These are phyloP conservation scores for Sinopyrophorus schimmeli DNA, from an alignment of 2,888 invertebrate genomes.

Conservation along the genomic window DNA sequence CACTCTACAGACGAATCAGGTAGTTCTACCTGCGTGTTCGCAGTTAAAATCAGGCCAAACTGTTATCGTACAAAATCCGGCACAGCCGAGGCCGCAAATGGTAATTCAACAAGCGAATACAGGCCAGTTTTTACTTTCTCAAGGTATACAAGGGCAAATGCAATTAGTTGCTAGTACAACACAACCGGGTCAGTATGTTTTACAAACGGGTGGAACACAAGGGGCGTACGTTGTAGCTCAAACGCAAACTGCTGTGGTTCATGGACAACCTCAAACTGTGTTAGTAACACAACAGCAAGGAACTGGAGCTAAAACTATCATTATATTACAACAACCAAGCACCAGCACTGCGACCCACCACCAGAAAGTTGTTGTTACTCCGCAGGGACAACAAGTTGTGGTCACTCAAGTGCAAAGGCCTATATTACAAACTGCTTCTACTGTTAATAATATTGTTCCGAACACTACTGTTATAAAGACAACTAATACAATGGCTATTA, in stretches of 20 bases:
- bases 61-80: slow-evolving; percentile 52
- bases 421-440: slow-evolving; percentile 55
- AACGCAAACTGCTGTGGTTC: slow-evolving; percentile 63
- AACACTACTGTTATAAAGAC: slow-evolving; percentile 46
- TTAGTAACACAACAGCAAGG: slow-evolving; percentile 69
- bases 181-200: slow-evolving; percentile 58
- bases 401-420: slow-evolving; percentile 65
- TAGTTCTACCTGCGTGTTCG: slow-evolving; percentile 45
- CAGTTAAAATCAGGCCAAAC: slow-evolving; percentile 52
- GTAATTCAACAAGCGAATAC: slow-evolving; percentile 50
- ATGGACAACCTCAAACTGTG: slow-evolving; percentile 66
- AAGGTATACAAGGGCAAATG: slow-evolving; percentile 51
- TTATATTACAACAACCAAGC: slow-evolving; percentile 64
- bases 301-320: slow-evolving; percentile 69
- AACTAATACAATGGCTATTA: slow-evolving; percentile 38
- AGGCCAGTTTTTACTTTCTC: slow-evolving; percentile 51
- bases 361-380: slow-evolving; percentile 66
- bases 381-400: slow-evolving; percentile 68
- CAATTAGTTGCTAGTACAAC: slow-evolving; percentile 55
- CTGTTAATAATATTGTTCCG: slow-evolving; percentile 56
- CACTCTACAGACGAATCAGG: slow-evolving; percentile 43
- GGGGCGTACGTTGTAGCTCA: slow-evolving; percentile 69
- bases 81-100: slow-evolving; percentile 46
- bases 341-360: slow-evolving; percentile 55
- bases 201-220: slow-evolving; percentile 59